These are phyloP conservation scores for Bombus cullumanus DNA, from an alignment of 1,140 invertebrate genomes.

Conservation along the genomic window DNA sequence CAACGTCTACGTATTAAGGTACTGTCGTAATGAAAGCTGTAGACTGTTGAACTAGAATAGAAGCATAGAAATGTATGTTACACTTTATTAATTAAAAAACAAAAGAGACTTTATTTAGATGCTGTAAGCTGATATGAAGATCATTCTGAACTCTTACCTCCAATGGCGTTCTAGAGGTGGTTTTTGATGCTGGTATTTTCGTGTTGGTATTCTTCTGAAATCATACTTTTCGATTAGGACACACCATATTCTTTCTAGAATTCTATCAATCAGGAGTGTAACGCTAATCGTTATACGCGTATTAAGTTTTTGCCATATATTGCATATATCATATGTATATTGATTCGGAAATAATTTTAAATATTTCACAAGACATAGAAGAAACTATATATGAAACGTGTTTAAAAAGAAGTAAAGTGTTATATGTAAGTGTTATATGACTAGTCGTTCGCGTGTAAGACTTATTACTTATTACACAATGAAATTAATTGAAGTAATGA, in stretches of 20 bases:
- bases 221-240: slow-evolving; percentile 41
- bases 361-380: not conserved
- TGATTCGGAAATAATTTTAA: not conserved
- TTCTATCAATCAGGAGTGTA: not conserved
- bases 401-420: no score
- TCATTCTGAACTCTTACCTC: slow-evolving; percentile 26
- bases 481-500: not conserved
- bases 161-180: slow-evolving; percentile 56
- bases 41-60: slow-evolving; percentile 34
- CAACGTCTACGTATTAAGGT: slow-evolving; percentile 13
- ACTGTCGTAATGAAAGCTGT: slow-evolving; percentile 14
- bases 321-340: no score
- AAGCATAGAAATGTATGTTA: slow-evolving; percentile 39
- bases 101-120: slow-evolving; percentile 12
- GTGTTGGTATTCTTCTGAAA: slow-evolving; percentile 74
- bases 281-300: not conserved
- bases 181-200: slow-evolving; percentile 64
- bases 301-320: not conserved
- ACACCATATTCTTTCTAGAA: not conserved
- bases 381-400: not conserved
- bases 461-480: not conserved
- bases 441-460: not conserved
- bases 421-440: no score
- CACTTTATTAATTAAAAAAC: slow-evolving; percentile 18
- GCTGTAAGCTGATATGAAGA: slow-evolving; percentile 24